Conservation (phyloP, 2,113 vertebrate species). For the Promerops cafer region DNA sequence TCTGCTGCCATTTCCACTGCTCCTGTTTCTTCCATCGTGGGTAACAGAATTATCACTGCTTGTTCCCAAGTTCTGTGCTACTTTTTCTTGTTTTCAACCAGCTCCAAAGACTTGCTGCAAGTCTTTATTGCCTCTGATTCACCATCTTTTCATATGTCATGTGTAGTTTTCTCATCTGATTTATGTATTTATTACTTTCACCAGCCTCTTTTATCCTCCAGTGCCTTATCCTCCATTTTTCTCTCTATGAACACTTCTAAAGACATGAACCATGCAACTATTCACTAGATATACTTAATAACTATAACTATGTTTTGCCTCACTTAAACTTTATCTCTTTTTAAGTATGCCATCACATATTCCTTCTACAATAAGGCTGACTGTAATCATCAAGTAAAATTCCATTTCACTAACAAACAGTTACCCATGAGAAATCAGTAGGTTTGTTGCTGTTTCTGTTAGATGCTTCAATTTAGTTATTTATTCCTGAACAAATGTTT, state of each 20-base stretch:
- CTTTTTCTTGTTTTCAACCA: background rate
- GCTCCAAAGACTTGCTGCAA: background rate
- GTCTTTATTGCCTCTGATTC: constrained; percentile 2
- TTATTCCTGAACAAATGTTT: background rate
- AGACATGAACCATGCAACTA: background rate
- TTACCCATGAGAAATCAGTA: background rate
- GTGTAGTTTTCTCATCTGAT: background rate
- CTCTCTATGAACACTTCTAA: background rate
- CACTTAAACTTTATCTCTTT: background rate
- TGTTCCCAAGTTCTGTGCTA: background rate
- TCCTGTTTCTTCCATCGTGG: background rate
- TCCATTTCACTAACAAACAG: background rate
- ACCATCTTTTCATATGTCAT: background rate
- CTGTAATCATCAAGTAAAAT: background rate
- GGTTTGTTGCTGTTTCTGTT: background rate
- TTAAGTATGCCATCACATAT: background rate
- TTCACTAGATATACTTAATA: background rate
- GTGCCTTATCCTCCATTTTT: background rate
- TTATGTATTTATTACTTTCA: background rate
- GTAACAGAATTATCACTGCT: background rate
- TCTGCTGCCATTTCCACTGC: background rate
- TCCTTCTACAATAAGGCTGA: background rate
- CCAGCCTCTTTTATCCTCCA: background rate
- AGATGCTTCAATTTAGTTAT: background rate
- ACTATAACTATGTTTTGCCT: background rate